Evolutionary conservation across 2,888 invertebrate genomes (phyloP).

Genomic region (Dryobota labecula): DNA sequence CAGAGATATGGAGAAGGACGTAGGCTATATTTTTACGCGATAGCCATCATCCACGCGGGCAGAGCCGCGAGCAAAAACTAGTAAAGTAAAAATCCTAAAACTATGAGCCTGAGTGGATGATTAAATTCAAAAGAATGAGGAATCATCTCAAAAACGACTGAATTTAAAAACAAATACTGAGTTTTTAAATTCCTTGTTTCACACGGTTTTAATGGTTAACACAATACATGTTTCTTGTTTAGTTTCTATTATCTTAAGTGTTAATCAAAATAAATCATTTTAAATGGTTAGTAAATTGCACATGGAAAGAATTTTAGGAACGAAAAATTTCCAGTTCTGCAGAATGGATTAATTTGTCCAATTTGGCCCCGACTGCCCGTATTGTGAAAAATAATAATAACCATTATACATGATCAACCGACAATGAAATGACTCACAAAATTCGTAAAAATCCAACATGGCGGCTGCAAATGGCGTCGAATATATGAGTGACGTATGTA

Average conservation of each 20-base stretch:
- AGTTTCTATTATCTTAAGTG: neutral
- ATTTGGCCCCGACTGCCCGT: accelerated
- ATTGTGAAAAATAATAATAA: constrained; percentile 6
- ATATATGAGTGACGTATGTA: constrained; percentile 70
- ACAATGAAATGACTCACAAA: constrained; percentile 47
- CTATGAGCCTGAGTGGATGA: neutral
- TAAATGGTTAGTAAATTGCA: neutral
- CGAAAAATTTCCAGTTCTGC: neutral
- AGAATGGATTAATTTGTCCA: neutral
- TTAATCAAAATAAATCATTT: neutral
- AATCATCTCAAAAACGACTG: neutral
- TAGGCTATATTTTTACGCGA: too few species aligned
- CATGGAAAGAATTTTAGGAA: neutral
- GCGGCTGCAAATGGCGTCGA: constrained; percentile 72
- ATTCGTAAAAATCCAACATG: constrained; percentile 69
- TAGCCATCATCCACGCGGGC: too few species aligned
- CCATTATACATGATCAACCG: constrained; percentile 12
- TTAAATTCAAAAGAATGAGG: too few species aligned
- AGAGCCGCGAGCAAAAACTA: too few species aligned
- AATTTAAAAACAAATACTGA: neutral
- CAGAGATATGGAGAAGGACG: too few species aligned
- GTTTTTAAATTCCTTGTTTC: too few species aligned
- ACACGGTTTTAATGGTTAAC: neutral
- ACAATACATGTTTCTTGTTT: neutral
- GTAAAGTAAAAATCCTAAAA: too few species aligned